These are phyloP conservation scores for Metallyticus violacea DNA, from an alignment of 2,888 invertebrate species.

Conservation along the genomic window DNA sequence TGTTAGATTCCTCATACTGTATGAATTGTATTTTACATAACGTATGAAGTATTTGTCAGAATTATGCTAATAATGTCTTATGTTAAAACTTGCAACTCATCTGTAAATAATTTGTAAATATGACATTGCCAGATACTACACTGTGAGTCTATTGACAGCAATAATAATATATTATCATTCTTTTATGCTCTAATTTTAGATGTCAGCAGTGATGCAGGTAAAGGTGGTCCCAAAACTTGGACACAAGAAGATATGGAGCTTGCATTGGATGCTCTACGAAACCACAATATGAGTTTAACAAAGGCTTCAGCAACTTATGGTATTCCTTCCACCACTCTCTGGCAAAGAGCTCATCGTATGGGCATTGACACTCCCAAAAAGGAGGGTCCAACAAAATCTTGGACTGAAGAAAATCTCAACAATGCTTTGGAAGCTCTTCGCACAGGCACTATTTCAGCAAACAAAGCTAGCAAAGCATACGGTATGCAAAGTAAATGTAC, in stretches of 20 bases:
- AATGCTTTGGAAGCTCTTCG: conserved; percentile 78
- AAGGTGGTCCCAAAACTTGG: conserved; percentile 74
- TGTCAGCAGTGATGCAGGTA: conserved; percentile 25
- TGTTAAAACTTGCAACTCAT: no score
- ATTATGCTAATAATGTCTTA: no score
- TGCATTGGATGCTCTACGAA: conserved; percentile 79
- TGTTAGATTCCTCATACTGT: no score
- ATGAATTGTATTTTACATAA: no score
- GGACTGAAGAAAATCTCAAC: conserved; percentile 82
- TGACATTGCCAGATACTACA: no score
- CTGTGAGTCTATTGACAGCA: no score
- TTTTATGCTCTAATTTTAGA: conserved; percentile 17
- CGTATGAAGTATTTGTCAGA: not conserved
- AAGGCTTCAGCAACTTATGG: conserved; percentile 83
- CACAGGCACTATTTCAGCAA: conserved; percentile 83
- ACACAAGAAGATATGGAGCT: conserved; percentile 87
- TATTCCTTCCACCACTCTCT: conserved; percentile 85
- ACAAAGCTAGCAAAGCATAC: conserved; percentile 88
- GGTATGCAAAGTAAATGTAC: conserved; percentile 48
- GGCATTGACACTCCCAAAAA: conserved; percentile 91
- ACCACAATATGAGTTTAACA: conserved; percentile 85
- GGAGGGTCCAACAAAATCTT: conserved; percentile 81
- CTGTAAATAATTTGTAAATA: no score
- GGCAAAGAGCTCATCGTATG: conserved; percentile 85
- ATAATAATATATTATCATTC: not conserved